Evolutionary conservation across 2,888 invertebrate species (phyloP), one percentile per base, ranked within the genome.

Genomic region (Idaea dimidiata): DNA sequence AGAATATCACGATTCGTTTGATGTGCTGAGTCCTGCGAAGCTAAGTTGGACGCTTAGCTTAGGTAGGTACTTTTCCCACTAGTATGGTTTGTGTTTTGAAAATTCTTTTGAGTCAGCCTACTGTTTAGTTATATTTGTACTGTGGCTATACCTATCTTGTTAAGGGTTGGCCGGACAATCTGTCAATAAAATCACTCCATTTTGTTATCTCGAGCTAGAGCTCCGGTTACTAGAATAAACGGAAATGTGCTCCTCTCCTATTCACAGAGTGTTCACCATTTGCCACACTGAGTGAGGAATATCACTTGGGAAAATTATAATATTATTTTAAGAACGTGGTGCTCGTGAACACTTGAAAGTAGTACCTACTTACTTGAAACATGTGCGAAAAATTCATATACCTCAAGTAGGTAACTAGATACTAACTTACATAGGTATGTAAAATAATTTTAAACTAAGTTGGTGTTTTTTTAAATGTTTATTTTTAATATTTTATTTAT

Each of bases 181-280:
- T 60, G 64, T 71, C 71, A 71, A 66, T 68, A 69, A 69, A 68
- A 71, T 69, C 65, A 66, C 66, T 65, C 62, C 63, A 68, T 69
- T 68, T 62, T 64, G 66, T 66, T 71, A 71, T 69, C 71, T 64
- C 59, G 24, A 5, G 33, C 57, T 55, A 54, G 57, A 64, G 66
- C 63, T 64, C 66, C 64, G 60, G 63, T 71, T 71, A 65, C 69
- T 64, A 62, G 68, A 69, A 69, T 71, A 67, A 66, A 64, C 58
- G 66, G 63, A 66, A 68, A 69, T 68, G 64, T 64, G 60, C 63
- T 57, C 57, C 54, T 66, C 67, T 67, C 59, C 57, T 61, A 67
- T 71, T 69, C 62, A 33, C 63, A 54, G 57, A 63, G 70, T 63
- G 61, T 58, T 60, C 43, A 57, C 61, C 60, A 66, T 66, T 66